phyloP scores from a whole-genome alignment of 2,797 vertebrate genomes.

The Perdix hodgsoniae region DNA sequence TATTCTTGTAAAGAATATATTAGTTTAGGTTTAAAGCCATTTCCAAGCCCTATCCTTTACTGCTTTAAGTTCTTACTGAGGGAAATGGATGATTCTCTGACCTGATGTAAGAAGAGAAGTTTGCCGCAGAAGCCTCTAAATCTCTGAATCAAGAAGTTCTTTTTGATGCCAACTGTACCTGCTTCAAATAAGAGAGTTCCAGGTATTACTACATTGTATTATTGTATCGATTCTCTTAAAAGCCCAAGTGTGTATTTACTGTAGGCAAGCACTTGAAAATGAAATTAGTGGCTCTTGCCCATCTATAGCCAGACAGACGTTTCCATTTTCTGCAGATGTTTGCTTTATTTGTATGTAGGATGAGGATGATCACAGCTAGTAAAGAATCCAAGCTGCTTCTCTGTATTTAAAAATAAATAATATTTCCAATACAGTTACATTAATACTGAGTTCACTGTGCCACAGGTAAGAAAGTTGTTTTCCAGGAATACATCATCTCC shows the following conservation, averaged over 20 bases:
- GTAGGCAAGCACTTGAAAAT: background rate
- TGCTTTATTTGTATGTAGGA: background rate
- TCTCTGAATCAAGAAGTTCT: background rate
- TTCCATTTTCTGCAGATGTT: background rate
- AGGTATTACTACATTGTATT: accelerated
- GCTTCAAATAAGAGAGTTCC: background rate
- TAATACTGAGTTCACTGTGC: background rate
- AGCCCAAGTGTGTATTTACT: background rate
- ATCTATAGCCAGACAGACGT: background rate
- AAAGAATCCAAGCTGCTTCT: background rate
- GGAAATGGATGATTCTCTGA: background rate
- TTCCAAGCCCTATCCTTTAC: background rate
- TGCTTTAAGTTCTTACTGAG: background rate
- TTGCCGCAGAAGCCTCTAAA: background rate
- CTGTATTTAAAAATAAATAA: too few relatives aligned
- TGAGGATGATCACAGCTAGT: background rate
- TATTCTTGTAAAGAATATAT: background rate
- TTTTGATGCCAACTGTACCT: background rate
- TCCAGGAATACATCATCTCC: background rate
- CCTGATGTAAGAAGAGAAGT: background rate
- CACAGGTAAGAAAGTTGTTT: background rate
- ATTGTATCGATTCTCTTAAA: background rate
- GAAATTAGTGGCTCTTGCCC: background rate
- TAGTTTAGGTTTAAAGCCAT: background rate
- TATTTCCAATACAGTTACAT: too few relatives aligned